Percentiles rank a stretch among this genome's conserved stretches.
Conservation (phyloP, 1,140 invertebrate species). For the Agrilus planipennis region DNA sequence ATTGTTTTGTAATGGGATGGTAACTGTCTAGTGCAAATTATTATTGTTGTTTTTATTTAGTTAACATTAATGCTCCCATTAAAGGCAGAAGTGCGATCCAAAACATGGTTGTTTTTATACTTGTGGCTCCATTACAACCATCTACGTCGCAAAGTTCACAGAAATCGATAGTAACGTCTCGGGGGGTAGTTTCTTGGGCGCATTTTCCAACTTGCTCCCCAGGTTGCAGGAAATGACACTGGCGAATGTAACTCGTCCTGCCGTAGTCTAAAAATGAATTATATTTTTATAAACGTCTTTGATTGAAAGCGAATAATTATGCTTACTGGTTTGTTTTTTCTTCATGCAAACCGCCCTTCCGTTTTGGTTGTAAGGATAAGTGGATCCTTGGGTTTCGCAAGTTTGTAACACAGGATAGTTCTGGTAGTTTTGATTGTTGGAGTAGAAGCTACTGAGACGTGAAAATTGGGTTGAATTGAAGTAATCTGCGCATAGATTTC, state of each 20-base stretch:
- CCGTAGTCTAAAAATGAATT: neutral
- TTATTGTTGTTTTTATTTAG: neutral
- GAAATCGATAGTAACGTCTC: neutral
- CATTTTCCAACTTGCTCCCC: constrained; percentile 4
- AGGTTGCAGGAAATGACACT: constrained; percentile 1
- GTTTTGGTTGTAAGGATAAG: neutral
- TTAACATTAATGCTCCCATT: neutral
- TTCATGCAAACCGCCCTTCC: constrained; percentile 7
- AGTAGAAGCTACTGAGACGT: neutral
- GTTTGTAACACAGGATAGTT: neutral
- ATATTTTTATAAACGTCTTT: neutral
- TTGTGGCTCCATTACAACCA: constrained; percentile 4
- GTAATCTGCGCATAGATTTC: constrained; percentile 6
- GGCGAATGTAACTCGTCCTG: constrained; percentile 3
- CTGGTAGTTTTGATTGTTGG: neutral
- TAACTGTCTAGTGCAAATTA: neutral
- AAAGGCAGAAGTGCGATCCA: neutral
- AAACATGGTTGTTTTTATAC: neutral
- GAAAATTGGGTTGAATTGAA: constrained; percentile 5
- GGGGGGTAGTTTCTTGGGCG: neutral
- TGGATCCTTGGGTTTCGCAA: neutral
- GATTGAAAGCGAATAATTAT: neutral
- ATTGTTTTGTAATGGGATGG: neutral
- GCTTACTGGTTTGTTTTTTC: neutral
- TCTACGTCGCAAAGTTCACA: constrained; percentile 3